Evolutionary conservation across 2,888 invertebrate genomes (phyloP), one percentile per base, ranked within the genome.

Genomic region (Neelides folsomi): DNA sequence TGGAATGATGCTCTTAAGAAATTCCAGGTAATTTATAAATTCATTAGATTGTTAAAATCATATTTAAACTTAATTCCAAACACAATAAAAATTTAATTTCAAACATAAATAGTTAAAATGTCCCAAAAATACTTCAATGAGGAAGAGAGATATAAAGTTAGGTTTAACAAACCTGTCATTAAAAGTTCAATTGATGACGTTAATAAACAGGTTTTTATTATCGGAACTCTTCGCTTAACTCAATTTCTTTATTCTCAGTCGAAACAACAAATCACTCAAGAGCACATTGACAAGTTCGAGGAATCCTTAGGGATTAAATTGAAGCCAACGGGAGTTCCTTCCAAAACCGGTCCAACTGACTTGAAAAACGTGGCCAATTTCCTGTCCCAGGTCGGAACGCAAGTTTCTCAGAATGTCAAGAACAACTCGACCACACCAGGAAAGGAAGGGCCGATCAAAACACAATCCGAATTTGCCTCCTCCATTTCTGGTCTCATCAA

Each of bases 1-100:
- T 64, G 64, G 64, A 56, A 60, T 47, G 62, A 60, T 55, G 60
- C 64, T 42, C 55, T 63, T 35, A 56, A 54, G 54, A 63, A 63
- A 55, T 63, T 60, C 58, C 60, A 62, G 56, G 61, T 63, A 47
- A 57, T 58, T 20, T 37, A 27, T 5, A 27, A 3, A 27, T 27
- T 27, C 3, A 27, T 27, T 27, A 27, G n/a, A n/a, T n/a, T n/a
- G n/a, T n/a, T n/a, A n/a, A n/a, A n/a, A n/a, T n/a, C n/a, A n/a
- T n/a, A n/a, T n/a, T n/a, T n/a, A n/a, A n/a, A n/a, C n/a, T n/a
- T n/a, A n/a, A n/a, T n/a, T n/a, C n/a, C n/a, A n/a, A n/a, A n/a
- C n/a, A n/a, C n/a, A n/a, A n/a, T n/a, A n/a, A n/a, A n/a, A n/a
- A n/a, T n/a, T n/a, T n/a, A n/a, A n/a, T n/a, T n/a, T n/a, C n/a